Conservation (phyloP, 2,797 vertebrate genomes). For the Streptopelia turtur region DNA sequence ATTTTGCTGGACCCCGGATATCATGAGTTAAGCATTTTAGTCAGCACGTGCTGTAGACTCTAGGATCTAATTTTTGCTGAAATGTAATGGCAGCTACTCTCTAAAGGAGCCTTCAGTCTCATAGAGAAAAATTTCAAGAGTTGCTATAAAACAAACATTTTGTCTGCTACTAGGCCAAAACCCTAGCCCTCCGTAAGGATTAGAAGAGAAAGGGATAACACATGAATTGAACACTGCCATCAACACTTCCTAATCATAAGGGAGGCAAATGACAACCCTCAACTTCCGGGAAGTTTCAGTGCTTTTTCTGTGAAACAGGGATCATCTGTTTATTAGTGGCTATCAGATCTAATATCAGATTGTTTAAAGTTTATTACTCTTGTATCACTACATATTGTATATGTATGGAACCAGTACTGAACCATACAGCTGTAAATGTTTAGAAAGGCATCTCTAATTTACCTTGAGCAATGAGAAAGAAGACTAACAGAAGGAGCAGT, state of each 20-base stretch:
- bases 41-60: conserved; percentile 1
- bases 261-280: neutral
- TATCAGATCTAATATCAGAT: neutral
- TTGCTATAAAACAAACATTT: neutral
- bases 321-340: neutral
- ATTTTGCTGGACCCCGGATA: neutral
- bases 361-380: neutral
- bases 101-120: neutral
- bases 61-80: neutral
- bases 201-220: neutral
- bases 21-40: conserved; percentile 21
- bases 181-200: neutral
- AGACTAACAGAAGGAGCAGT: neutral
- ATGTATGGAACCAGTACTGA: neutral
- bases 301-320: neutral
- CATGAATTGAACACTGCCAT: neutral
- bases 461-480: neutral
- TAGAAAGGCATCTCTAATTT: neutral
- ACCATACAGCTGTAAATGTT: neutral
- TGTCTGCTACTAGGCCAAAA: neutral
- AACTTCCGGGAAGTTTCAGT: neutral
- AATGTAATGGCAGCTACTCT: conserved; percentile 25
- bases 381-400: neutral
- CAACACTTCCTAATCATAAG: neutral
- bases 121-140: neutral